These are phyloP conservation scores for Saguinus oedipus DNA, from an alignment of 2,797 vertebrate species.

Conservation along the genomic window DNA sequence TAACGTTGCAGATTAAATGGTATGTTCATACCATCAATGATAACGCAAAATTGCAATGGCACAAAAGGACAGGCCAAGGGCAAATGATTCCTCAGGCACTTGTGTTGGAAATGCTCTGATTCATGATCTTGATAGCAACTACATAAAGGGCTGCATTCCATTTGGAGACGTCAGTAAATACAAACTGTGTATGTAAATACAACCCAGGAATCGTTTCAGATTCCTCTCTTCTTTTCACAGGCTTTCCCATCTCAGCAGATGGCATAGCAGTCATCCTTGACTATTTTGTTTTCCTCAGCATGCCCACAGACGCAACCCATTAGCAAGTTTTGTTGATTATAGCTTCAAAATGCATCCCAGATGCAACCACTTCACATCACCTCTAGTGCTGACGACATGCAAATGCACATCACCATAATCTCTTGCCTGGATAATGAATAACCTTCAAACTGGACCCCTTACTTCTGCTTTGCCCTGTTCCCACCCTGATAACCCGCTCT, in stretches of 20 bases:
- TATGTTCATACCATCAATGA: background rate
- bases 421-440: background rate
- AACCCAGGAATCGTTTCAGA: background rate
- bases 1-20: background rate
- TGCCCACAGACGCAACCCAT: background rate
- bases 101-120: background rate
- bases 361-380: background rate
- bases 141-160: background rate
- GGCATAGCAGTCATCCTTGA: background rate
- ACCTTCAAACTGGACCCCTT: background rate
- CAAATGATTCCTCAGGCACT: background rate
- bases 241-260: background rate
- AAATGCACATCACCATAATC: background rate
- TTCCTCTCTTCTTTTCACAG: background rate
- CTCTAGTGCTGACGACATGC: too few species aligned
- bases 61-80: background rate
- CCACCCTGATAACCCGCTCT: background rate
- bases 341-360: background rate
- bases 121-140: background rate
- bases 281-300: background rate
- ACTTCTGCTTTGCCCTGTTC: background rate
- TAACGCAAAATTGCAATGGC: background rate
- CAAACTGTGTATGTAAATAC: background rate
- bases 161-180: background rate
- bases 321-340: background rate